These are phyloP conservation scores for Phaenicophaeus curvirostris DNA, from an alignment of 2,797 vertebrate genomes.

Conservation along the genomic window DNA sequence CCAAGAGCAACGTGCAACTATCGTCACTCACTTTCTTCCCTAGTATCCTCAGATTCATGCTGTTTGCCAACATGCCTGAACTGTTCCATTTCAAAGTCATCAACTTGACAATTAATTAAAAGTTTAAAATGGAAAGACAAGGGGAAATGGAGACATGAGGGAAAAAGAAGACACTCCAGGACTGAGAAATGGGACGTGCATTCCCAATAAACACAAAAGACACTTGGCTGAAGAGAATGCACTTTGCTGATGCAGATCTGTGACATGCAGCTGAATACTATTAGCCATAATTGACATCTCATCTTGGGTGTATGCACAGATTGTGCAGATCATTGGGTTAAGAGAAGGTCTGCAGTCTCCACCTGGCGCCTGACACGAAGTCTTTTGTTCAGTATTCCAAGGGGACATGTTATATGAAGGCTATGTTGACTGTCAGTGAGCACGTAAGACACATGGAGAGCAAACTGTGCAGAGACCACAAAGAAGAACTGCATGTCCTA, in stretches of 20 bases:
- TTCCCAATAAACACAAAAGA: not conserved
- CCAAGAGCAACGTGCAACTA: not conserved
- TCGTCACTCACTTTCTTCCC: not conserved
- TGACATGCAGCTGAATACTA: not conserved
- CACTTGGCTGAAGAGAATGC: not conserved
- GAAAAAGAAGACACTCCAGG: not conserved
- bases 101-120: constrained; percentile 30
- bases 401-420: not conserved
- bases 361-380: not conserved
- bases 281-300: not conserved
- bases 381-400: not conserved
- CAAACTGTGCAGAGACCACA: not conserved
- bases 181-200: not conserved
- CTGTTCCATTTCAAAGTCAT: constrained; percentile 21
- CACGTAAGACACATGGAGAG: not conserved
- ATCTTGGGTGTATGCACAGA: not conserved
- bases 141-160: constrained; percentile 5
- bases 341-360: not conserved
- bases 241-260: constrained; percentile 34
- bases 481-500: not conserved
- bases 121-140: constrained; percentile 19
- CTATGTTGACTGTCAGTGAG: not conserved
- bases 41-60: not conserved
- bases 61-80: not conserved
- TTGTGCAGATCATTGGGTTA: not conserved